Evolutionary conservation across 2,888 invertebrate genomes (phyloP), one percentile per base, ranked within the genome.

Genomic region (Eubasilissa splendida): DNA sequence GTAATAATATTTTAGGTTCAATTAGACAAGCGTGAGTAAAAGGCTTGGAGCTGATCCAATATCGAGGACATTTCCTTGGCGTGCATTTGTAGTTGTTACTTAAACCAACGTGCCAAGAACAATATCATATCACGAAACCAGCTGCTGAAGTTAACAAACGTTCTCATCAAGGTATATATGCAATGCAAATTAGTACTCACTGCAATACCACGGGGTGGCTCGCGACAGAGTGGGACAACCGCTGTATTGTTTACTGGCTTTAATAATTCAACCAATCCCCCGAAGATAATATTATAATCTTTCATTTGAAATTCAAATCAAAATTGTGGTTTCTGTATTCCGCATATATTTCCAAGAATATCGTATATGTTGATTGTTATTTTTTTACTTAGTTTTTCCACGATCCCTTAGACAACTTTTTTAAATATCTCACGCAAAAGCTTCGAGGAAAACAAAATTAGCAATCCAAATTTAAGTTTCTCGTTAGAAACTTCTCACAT

Each of bases 71-170:
- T n/a, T n/a, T 58, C n/a, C 58, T 58, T 11, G 58, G n/a, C 11
- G 58, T 9, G 11, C n/a, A 58, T 9, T 11, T 58, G 58, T 58
- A 58, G 11, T 58, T 58, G 9, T n/a, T 58, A n/a, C 58, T 58
- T 58, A 58, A n/a, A n/a, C 58, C 58, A 58, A 58, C 9, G 58
- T 58, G 58, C 58, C 58, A 58, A 58, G 58, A 58, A 9, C 58
- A 58, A 58, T 58, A 58, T 58, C 58, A n/a, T 58, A 58, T 58
- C n/a, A 9, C n/a, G 11, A 58, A 58, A 58, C 58, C 58, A 58
- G 58, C 11, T 58, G 58, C 12, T n/a, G 58, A n/a, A 58, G 58
- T 58, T 58, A 58, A 58, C 58, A n/a, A 58, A 58, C 58, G n/a
- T 58, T 58, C 58, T 58, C 58, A 58, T 58, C 58, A 58, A n/a